These are phyloP conservation scores for Rhagonycha fulva DNA, from an alignment of 2,888 invertebrate species.

Conservation along the genomic window DNA sequence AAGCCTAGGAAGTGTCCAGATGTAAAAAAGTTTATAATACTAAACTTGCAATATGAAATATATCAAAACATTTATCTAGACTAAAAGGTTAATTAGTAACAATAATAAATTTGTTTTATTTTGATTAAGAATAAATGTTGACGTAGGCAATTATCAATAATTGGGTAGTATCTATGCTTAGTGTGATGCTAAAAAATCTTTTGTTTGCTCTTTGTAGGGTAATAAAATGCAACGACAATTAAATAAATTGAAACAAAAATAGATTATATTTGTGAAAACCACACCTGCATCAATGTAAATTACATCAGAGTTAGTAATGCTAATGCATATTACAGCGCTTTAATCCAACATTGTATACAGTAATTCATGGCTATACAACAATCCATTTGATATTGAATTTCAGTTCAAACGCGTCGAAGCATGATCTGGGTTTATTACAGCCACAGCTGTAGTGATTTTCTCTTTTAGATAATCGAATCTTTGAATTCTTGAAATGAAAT, in stretches of 20 bases:
- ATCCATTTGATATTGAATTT: slow-evolving; percentile 3
- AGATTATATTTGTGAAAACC: no score
- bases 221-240: no score
- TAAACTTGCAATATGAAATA: neutral
- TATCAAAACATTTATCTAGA: neutral
- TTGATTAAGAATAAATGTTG: neutral
- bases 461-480: slow-evolving; percentile 3
- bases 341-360: neutral
- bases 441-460: slow-evolving; percentile 1
- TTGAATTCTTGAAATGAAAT: neutral
- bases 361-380: neutral
- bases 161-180: no score
- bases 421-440: slow-evolving; percentile 1
- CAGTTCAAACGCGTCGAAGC: neutral
- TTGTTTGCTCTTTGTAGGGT: no score
- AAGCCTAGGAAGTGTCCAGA: neutral
- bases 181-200: no score
- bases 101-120: neutral
- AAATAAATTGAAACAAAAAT: no score
- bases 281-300: neutral
- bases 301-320: neutral
- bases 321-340: neutral
- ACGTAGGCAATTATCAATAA: no score
- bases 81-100: neutral
- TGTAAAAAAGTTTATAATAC: neutral